phyloP scores from a whole-genome alignment of 2,888 invertebrate species.

The Anthoptus insignis region DNA sequence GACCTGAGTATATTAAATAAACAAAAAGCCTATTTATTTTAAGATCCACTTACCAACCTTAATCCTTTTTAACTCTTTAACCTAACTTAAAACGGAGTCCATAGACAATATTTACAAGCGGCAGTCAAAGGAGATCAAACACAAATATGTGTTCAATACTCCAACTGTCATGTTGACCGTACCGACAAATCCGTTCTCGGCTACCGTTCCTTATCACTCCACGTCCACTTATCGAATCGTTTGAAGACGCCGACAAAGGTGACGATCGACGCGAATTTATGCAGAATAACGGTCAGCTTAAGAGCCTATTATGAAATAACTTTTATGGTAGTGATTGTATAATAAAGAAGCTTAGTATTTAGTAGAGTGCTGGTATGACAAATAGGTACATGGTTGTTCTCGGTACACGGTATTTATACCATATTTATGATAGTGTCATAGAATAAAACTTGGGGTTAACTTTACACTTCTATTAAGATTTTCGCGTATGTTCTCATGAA shows the following conservation, averaged over 20 bases:
- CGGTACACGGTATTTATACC: too few relatives aligned
- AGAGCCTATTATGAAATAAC: slow-evolving; percentile 49
- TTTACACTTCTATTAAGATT: too few relatives aligned
- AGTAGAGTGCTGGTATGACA: too few relatives aligned
- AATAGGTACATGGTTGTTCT: too few relatives aligned
- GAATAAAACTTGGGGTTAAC: too few relatives aligned
- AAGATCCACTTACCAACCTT: slow-evolving; percentile 18
- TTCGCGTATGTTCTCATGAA: too few relatives aligned
- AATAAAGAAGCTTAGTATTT: too few relatives aligned
- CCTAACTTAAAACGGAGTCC: slow-evolving; percentile 41
- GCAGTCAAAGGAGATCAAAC: slow-evolving; percentile 44
- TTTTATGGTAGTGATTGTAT: too few relatives aligned
- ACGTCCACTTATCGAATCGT: slow-evolving; percentile 73
- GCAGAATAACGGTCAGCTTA: slow-evolving; percentile 58
- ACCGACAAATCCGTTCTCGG: slow-evolving; percentile 79
- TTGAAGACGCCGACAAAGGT: slow-evolving; percentile 82
- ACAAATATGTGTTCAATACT: slow-evolving; percentile 64
- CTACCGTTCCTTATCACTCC: slow-evolving; percentile 81
- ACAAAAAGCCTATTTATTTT: slow-evolving; percentile 14
- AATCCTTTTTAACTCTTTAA: slow-evolving; percentile 41
- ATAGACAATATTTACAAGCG: slow-evolving; percentile 55
- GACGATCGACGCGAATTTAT: slow-evolving; percentile 72
- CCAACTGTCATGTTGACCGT: slow-evolving; percentile 72
- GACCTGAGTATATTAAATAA: too few relatives aligned
- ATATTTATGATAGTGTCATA: too few relatives aligned